Evolutionary conservation across 2,113 vertebrate genomes (phyloP).

Genomic region (Oplegnathus fasciatus): DNA sequence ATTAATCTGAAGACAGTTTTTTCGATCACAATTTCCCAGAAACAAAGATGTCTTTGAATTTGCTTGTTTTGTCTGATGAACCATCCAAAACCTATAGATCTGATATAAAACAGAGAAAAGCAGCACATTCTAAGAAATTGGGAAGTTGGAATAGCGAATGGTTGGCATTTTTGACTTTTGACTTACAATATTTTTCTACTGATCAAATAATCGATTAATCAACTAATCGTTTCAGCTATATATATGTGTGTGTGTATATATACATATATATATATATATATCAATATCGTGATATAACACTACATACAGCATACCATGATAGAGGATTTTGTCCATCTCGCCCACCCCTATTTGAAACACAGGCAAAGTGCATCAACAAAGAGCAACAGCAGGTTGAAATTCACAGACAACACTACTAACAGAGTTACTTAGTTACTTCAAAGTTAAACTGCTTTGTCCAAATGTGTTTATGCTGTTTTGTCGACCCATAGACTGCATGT

Average conservation of each 20-base stretch:
- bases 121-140: not conserved
- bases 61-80: not conserved
- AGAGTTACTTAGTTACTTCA: slow-evolving; percentile 19
- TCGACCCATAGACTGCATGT: not conserved
- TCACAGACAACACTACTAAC: not conserved
- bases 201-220: too few relatives aligned
- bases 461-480: not conserved
- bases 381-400: too few relatives aligned
- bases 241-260: too few relatives aligned
- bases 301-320: not conserved
- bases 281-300: not conserved
- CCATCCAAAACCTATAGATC: too few relatives aligned
- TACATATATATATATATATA: too few relatives aligned
- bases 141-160: not conserved
- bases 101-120: not conserved
- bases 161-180: too few relatives aligned
- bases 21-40: not conserved
- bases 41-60: not conserved
- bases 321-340: too few relatives aligned
- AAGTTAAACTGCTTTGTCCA: not conserved
- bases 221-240: not conserved
- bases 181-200: not conserved
- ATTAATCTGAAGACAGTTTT: not conserved
- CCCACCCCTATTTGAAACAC: too few relatives aligned
- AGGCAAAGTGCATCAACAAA: too few relatives aligned